Conservation (phyloP, 2,113 vertebrate species). For the Eclectus roratus region DNA sequence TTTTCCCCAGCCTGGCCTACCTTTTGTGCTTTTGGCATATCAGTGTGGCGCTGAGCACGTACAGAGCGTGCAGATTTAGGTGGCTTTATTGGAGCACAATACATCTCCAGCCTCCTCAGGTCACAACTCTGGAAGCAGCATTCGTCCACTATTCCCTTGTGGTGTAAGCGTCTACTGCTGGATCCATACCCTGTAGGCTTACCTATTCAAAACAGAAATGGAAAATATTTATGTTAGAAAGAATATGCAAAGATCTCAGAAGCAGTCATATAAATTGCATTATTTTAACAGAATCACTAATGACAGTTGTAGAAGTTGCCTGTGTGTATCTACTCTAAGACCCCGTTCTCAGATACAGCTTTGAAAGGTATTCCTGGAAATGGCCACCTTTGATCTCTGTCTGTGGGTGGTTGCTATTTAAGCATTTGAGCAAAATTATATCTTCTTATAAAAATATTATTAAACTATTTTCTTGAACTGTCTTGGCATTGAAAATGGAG, state of each 20-base stretch:
- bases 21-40: constrained; percentile 90
- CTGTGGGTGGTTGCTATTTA: background rate
- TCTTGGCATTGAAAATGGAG: background rate
- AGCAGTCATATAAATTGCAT: background rate
- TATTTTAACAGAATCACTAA: background rate
- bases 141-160: constrained; percentile 95
- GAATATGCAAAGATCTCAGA: background rate
- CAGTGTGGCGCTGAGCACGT: constrained; percentile 94
- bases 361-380: background rate
- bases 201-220: constrained; percentile 73
- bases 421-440: background rate
- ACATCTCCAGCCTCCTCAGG: constrained; percentile 96
- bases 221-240: constrained; percentile 20
- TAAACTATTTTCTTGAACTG: background rate
- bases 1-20: constrained; percentile 60
- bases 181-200: constrained; percentile 95
- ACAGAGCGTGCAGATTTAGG: constrained; percentile 88
- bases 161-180: constrained; percentile 86
- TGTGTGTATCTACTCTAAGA: background rate
- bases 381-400: background rate
- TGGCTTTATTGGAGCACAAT: constrained; percentile 93
- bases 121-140: constrained; percentile 99
- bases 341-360: background rate
- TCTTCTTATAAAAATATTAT: background rate
- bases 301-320: background rate